Percentiles rank a stretch among this genome's conserved stretches.
Conservation (phyloP, 2,113 vertebrate species). For the Melanocharis versteri region DNA sequence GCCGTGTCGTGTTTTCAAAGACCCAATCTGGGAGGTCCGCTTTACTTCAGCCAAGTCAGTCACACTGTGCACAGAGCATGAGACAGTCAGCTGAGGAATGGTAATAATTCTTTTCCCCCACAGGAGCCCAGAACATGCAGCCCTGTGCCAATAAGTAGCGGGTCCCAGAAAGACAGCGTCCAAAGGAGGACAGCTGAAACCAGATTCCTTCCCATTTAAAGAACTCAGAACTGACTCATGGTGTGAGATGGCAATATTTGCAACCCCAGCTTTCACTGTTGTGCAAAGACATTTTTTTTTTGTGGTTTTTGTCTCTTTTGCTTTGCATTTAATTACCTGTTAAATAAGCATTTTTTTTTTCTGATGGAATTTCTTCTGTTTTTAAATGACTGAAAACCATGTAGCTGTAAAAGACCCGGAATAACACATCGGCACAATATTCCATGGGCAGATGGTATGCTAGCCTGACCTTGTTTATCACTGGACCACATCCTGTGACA, state of each 20-base stretch:
- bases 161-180: background rate
- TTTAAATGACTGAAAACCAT: background rate
- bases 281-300: background rate
- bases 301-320: background rate
- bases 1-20: background rate
- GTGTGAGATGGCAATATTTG: background rate
- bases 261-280: background rate
- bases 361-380: background rate
- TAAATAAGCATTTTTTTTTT: background rate
- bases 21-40: background rate
- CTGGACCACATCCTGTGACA: conserved; percentile 28
- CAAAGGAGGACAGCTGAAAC: background rate
- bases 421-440: background rate
- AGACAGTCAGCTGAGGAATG: conserved; percentile 1
- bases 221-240: background rate
- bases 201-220: background rate
- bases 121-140: background rate
- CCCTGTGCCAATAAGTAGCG: background rate
- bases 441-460: conserved; percentile 32
- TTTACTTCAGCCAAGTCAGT: background rate
- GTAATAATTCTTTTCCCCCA: background rate
- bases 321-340: background rate
- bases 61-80: background rate
- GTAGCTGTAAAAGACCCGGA: background rate
- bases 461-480: conserved; percentile 50